phyloP scores from a whole-genome alignment of 2,797 vertebrate genomes.

The Cyclopterus lumpus region DNA sequence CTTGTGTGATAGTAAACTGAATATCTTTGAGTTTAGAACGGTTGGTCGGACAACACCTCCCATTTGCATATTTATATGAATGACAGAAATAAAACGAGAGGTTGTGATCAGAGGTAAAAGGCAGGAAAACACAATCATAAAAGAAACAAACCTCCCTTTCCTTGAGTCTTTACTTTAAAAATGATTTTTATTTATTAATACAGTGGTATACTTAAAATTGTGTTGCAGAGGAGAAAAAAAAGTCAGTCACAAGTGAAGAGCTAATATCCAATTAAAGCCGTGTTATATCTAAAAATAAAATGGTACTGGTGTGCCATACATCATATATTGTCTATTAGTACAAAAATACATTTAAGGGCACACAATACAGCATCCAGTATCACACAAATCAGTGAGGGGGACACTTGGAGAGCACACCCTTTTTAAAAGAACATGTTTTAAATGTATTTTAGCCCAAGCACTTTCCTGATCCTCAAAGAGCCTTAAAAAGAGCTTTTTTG shows the following conservation, averaged over 20 bases:
- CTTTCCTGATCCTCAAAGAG: conserved; percentile 79
- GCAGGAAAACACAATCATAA: not conserved
- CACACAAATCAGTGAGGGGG: conserved; percentile 92
- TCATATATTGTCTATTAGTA: conserved; percentile 99
- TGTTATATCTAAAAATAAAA: conserved; percentile 96
- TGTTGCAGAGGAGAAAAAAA: conserved; percentile 88
- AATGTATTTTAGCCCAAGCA: conserved; percentile 89
- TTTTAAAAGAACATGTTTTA: conserved; percentile 81
- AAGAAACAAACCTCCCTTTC: conserved; percentile 22
- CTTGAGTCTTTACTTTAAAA: conserved; percentile 92
- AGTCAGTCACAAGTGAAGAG: conserved; percentile 93
- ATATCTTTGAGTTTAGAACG: not conserved
- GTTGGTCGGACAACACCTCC: not conserved
- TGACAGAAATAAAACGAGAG: not conserved
- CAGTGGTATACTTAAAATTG: conserved; percentile 95
- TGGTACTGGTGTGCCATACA: conserved; percentile 94
- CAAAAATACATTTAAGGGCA: conserved; percentile 99
- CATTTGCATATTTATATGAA: not conserved
- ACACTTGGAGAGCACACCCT: conserved; percentile 72
- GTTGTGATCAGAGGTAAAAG: not conserved
- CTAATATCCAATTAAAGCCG: conserved; percentile 94
- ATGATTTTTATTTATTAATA: conserved; percentile 97
- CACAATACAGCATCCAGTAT: conserved; percentile 95
- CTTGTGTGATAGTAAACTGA: not conserved
- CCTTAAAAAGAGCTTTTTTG: conserved; percentile 85